phyloP scores from a whole-genome alignment of 2,113 vertebrate species.

The Alligator sinensis region DNA sequence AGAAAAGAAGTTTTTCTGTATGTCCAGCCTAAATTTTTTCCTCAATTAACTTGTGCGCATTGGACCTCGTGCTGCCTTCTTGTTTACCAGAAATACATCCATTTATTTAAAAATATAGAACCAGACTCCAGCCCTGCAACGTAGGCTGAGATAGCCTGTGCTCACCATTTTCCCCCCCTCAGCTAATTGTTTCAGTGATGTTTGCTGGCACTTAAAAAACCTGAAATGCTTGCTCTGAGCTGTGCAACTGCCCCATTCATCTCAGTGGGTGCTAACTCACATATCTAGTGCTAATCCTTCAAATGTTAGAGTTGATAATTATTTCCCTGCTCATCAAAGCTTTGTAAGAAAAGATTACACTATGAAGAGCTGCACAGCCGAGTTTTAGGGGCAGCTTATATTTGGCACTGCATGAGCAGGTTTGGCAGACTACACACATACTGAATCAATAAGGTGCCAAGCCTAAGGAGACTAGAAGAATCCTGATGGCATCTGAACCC shows the following conservation, averaged over 20 bases:
- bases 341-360: not conserved
- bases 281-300: not conserved
- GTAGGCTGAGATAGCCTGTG: not conserved
- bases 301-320: not conserved
- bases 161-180: not conserved
- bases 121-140: not conserved
- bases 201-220: not conserved
- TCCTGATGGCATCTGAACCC: not conserved
- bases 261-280: not conserved
- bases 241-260: not conserved
- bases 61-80: not conserved
- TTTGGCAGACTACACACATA: fast-evolving
- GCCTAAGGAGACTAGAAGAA: not conserved
- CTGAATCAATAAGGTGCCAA: not conserved
- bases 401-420: not conserved
- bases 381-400: not conserved
- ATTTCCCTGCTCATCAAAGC: not conserved
- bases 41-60: not conserved
- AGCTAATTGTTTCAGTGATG: not conserved
- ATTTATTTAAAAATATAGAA: not conserved
- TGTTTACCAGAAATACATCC: not conserved
- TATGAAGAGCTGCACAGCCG: not conserved
- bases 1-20: too few species aligned
- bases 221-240: not conserved
- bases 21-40: not conserved